Percentiles rank a stretch among this genome's conserved stretches.
phyloP scores from a whole-genome alignment of 1,140 invertebrate species.

The Chlorops oryzae region DNA sequence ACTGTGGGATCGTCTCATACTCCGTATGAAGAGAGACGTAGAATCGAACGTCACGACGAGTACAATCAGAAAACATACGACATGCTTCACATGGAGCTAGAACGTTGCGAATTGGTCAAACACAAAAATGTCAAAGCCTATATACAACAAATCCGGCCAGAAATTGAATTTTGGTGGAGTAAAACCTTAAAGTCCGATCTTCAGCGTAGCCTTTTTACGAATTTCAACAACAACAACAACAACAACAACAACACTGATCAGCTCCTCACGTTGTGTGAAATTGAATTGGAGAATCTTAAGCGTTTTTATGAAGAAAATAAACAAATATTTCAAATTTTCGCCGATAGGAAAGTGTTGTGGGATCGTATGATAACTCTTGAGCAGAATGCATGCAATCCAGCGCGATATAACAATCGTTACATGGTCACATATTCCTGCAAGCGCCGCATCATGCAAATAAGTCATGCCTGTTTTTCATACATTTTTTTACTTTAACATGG shows the following conservation, averaged over 20 bases:
- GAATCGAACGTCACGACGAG: conserved; percentile 52
- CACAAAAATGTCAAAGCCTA: conserved; percentile 62
- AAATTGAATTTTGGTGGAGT: conserved; percentile 66
- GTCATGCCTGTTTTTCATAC: too few species aligned
- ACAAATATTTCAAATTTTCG: conserved; percentile 60
- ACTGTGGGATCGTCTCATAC: conserved; percentile 58
- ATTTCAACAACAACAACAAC: conserved; percentile 57
- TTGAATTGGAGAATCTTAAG: conserved; percentile 63
- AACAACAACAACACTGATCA: too few species aligned
- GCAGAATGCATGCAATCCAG: conserved; percentile 64
- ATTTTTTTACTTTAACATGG: too few species aligned
- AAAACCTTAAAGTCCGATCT: conserved; percentile 59
- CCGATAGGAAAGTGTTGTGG: conserved; percentile 59
- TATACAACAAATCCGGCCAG: conserved; percentile 60
- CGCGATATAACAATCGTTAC: conserved; percentile 75
- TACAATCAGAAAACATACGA: conserved; percentile 50
- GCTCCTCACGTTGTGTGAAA: conserved; percentile 65
- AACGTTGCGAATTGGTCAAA: conserved; percentile 58
- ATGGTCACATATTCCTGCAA: too few species aligned
- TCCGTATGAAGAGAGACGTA: conserved; percentile 47
- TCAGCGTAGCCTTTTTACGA: conserved; percentile 59
- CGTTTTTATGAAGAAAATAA: conserved; percentile 62
- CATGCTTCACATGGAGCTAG: conserved; percentile 55
- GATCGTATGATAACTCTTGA: conserved; percentile 64
- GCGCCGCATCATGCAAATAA: too few species aligned